Evolutionary conservation across 2,888 invertebrate species (phyloP).

Genomic region (Neoscelio sp.): DNA sequence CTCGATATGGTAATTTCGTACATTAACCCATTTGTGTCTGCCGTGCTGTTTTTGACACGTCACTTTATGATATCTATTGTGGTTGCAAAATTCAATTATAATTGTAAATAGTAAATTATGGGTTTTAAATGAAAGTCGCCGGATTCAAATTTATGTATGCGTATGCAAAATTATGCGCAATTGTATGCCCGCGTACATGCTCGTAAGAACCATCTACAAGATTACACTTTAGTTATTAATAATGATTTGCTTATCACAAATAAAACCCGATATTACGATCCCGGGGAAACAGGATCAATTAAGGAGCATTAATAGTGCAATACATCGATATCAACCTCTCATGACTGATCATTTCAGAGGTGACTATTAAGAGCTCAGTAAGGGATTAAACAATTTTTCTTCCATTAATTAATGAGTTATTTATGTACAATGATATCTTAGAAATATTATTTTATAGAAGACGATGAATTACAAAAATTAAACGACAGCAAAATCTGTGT

Average conservation of each 20-base stretch:
- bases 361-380: too few relatives aligned
- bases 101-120: constrained; percentile 54
- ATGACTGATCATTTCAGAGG: too few relatives aligned
- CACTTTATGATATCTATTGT: constrained; percentile 35
- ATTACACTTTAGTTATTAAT: constrained; percentile 30
- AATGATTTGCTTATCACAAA: constrained; percentile 15
- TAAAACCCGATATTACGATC: neutral
- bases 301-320: too few relatives aligned
- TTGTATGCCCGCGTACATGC: constrained; percentile 12
- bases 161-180: constrained; percentile 38
- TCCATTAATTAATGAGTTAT: too few relatives aligned
- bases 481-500: too few relatives aligned
- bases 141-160: constrained; percentile 12
- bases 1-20: constrained; percentile 44
- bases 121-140: constrained; percentile 26
- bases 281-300: too few relatives aligned
- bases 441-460: too few relatives aligned
- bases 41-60: constrained; percentile 48
- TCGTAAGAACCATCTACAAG: constrained; percentile 25
- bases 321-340: too few relatives aligned
- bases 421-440: too few relatives aligned
- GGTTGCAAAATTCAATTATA: constrained; percentile 38
- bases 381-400: too few relatives aligned
- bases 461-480: too few relatives aligned
- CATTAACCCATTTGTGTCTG: constrained; percentile 55